Percentiles rank a stretch among this genome's conserved stretches.
These are phyloP conservation scores for Parazoanthus darwini DNA, from an alignment of 92 coral and sea anemone genomes.

Conservation along the genomic window DNA sequence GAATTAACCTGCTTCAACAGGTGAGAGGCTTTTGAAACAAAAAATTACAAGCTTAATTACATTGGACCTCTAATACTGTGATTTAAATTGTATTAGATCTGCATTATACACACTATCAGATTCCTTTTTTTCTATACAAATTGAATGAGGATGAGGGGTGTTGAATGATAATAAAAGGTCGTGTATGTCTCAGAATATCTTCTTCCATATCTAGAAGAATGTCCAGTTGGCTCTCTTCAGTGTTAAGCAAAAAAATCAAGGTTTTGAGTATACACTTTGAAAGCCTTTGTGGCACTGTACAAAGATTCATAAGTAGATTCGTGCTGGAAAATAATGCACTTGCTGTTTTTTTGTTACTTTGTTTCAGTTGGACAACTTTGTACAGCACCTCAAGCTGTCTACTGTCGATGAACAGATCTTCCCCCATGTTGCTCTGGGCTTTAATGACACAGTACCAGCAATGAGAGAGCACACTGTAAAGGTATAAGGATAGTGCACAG, in stretches of 20 bases:
- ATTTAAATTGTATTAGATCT: too few relatives aligned
- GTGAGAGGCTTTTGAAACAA: slow-evolving; percentile 39
- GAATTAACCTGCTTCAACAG: slow-evolving; percentile 97
- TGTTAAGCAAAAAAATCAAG: background rate
- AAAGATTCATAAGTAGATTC: background rate
- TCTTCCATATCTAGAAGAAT: too few relatives aligned
- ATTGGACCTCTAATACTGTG: too few relatives aligned
- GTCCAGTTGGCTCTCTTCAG: too few relatives aligned
- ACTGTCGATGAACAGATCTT: slow-evolving; percentile 98
- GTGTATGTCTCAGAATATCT: too few relatives aligned
- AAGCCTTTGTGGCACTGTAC: background rate
- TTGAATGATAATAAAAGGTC: too few relatives aligned
- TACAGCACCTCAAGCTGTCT: slow-evolving; percentile 86
- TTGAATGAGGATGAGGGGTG: too few relatives aligned
- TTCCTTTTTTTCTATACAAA: too few relatives aligned
- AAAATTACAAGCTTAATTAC: background rate
- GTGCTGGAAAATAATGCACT: background rate
- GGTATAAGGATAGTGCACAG: slow-evolving; percentile 46
- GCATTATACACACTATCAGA: too few relatives aligned
- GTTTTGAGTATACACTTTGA: too few relatives aligned
- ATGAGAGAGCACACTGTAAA: slow-evolving; percentile 99
- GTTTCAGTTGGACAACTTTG: slow-evolving; percentile 88
- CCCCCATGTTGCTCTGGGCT: slow-evolving; percentile 96
- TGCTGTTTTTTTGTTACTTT: background rate
- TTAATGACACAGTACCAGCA: slow-evolving; percentile 96